Percentiles rank a stretch among this genome's conserved stretches.
These are phyloP conservation scores for Pectinophora gossypiella DNA, from an alignment of 1,140 invertebrate species.

Conservation along the genomic window DNA sequence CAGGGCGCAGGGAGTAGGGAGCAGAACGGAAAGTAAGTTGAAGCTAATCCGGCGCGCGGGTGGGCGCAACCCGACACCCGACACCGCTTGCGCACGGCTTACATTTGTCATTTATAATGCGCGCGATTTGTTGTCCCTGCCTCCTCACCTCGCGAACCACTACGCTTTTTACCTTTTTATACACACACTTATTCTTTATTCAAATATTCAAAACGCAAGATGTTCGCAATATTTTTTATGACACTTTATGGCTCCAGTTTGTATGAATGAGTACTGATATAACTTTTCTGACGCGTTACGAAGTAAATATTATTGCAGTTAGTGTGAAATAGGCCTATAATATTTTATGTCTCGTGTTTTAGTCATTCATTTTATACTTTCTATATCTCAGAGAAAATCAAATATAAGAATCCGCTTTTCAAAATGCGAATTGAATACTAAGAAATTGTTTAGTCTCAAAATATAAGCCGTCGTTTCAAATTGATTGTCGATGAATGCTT, in stretches of 20 bases:
- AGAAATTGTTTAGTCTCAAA: too few species aligned
- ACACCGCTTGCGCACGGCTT: constrained; percentile 57
- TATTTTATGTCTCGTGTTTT: too few species aligned
- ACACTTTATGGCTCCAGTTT: constrained; percentile 39
- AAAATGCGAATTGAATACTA: too few species aligned
- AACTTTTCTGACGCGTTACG: background rate
- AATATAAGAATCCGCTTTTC: too few species aligned
- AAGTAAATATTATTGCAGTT: background rate
- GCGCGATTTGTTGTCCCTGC: constrained; percentile 68
- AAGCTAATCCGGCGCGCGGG: constrained; percentile 71
- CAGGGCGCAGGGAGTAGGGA: constrained; percentile 23
- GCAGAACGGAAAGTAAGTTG: constrained; percentile 59
- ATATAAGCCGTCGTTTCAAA: too few species aligned
- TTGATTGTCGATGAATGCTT: background rate
- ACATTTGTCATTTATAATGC: constrained; percentile 75
- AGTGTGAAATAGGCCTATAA: background rate
- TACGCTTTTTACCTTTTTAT: constrained; percentile 67
- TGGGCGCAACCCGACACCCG: constrained; percentile 68
- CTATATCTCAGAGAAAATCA: too few species aligned
- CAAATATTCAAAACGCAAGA: constrained; percentile 48
- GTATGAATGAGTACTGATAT: constrained; percentile 24
- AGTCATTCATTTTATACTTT: too few species aligned
- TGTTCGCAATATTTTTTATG: constrained; percentile 49
- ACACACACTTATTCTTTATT: constrained; percentile 62
- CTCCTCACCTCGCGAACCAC: background rate